Evolutionary conservation across 92 coral and sea anemone species (phyloP).

Genomic region (Heteractis magnifica): DNA sequence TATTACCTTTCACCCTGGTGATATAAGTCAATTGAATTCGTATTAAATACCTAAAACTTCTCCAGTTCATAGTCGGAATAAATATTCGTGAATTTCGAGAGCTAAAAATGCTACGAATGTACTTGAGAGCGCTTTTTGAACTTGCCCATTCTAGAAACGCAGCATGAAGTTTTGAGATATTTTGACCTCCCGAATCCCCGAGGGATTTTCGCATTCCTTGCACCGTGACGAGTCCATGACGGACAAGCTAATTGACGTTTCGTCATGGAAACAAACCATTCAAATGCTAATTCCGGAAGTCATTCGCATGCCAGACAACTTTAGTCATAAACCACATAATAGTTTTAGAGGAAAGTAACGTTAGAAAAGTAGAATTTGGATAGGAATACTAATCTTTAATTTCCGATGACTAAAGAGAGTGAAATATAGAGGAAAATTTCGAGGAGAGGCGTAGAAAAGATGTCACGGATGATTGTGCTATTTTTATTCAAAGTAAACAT

Average conservation of each 20-base stretch:
- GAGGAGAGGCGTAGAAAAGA: not conserved
- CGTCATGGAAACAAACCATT: constrained; percentile 78
- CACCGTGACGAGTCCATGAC: constrained; percentile 53
- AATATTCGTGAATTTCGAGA: not conserved
- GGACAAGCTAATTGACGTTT: constrained; percentile 81
- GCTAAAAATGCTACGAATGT: constrained; percentile 32
- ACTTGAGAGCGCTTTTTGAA: constrained; percentile 16
- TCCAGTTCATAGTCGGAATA: constrained; percentile 26
- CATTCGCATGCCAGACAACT: constrained; percentile 43
- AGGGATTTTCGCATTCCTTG: constrained; percentile 52
- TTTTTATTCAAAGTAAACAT: not conserved
- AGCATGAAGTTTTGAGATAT: constrained; percentile 35
- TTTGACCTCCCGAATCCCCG: constrained; percentile 47
- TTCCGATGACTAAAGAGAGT: not conserved
- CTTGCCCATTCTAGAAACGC: constrained; percentile 53
- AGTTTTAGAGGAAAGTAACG: not conserved
- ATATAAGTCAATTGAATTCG: constrained; percentile 29
- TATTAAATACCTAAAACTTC: constrained; percentile 22
- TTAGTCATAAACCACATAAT: constrained; percentile 6
- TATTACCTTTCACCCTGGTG: constrained; percentile 35
- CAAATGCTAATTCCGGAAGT: constrained; percentile 78
- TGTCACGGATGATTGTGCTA: not conserved
- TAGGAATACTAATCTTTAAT: not conserved
- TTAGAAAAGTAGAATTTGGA: not conserved
- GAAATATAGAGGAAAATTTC: not conserved